Evolutionary conservation across 2,113 vertebrate genomes (phyloP).

Genomic region (Talpa occidentalis): DNA sequence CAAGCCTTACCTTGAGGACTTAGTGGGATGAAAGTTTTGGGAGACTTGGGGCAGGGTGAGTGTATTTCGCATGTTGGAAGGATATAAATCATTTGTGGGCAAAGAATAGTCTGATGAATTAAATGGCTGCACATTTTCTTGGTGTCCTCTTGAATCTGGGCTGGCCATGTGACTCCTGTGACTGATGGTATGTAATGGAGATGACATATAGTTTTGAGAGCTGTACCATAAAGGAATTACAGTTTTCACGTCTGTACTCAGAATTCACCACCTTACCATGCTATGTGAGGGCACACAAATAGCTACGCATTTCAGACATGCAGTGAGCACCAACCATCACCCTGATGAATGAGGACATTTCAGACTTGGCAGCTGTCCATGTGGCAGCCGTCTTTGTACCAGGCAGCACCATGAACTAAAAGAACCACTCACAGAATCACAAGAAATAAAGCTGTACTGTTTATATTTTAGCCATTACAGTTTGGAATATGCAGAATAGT

Average conservation of each 20-base stretch:
- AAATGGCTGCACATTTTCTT: neutral
- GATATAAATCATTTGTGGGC: neutral
- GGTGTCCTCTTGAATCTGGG: neutral
- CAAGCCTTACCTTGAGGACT: neutral
- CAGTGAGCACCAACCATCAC: neutral
- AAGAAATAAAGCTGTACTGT: neutral
- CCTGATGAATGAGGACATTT: neutral
- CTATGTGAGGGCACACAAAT: neutral
- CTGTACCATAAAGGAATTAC: neutral
- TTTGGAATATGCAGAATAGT: neutral
- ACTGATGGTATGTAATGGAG: neutral
- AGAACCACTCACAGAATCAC: conserved; percentile 35
- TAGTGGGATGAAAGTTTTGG: neutral
- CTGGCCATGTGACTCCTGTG: neutral
- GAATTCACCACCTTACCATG: neutral
- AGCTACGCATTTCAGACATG: neutral
- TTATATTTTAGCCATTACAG: neutral
- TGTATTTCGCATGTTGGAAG: neutral
- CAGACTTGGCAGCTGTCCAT: neutral
- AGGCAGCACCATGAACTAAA: neutral
- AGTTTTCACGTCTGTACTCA: neutral
- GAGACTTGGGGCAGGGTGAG: neutral
- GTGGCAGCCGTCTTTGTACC: neutral
- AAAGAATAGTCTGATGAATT: neutral
- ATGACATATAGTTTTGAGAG: neutral